Evolutionary conservation across 2,113 vertebrate species (phyloP).

Genomic region (Grus americana): DNA sequence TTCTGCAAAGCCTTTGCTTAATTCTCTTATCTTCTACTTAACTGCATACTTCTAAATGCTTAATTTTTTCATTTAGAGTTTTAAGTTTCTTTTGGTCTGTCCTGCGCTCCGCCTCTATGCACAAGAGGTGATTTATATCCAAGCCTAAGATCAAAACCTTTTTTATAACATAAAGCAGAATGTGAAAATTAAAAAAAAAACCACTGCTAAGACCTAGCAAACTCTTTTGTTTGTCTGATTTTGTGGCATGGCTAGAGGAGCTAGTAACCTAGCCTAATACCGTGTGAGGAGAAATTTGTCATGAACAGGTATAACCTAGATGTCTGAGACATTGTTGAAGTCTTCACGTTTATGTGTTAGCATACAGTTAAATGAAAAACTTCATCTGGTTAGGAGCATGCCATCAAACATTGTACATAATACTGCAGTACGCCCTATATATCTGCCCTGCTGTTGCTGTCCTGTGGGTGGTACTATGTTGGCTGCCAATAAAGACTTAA

Average conservation of each 20-base stretch:
- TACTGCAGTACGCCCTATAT: not conserved
- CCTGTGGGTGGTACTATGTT: not conserved
- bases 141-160: not conserved
- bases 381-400: not conserved
- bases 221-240: not conserved
- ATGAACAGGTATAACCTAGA: fast-evolving
- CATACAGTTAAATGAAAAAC: not conserved
- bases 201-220: not conserved
- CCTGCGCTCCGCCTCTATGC: not conserved
- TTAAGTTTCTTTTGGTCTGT: not conserved
- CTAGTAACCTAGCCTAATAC: not conserved
- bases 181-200: not conserved
- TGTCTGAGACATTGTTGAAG: not conserved
- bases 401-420: fast-evolving
- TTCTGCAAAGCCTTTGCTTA: not conserved
- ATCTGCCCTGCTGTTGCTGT: not conserved
- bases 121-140: not conserved
- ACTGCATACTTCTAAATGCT: not conserved
- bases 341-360: not conserved
- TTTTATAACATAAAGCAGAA: not conserved
- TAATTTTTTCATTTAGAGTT: not conserved
- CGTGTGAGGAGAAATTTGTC: not conserved
- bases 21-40: not conserved
- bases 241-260: not conserved
- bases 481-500: not conserved